Conservation (phyloP, 1,140 invertebrate genomes). For the Amphibalanus amphitrite region DNA sequence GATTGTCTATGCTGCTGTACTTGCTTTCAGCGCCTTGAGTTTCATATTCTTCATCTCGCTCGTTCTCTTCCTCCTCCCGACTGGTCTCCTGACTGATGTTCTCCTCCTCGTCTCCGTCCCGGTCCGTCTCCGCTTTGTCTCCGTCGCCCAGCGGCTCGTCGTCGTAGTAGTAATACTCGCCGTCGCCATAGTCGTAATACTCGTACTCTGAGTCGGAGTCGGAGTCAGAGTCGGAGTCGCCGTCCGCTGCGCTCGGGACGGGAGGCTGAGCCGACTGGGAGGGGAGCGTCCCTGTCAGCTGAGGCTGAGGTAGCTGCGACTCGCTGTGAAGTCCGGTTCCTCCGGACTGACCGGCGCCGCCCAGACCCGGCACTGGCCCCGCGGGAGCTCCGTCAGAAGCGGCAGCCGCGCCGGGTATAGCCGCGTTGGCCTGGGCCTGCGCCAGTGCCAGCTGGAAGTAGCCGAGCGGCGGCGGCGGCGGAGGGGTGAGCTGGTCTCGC, state of each 20-base stretch:
- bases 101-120: background rate
- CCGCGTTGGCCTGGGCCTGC: no score
- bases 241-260: no score
- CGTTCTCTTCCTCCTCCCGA: background rate
- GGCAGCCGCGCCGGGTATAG: no score
- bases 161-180: background rate
- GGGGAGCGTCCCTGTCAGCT: no score
- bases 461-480: background rate
- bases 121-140: no score
- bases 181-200: background rate
- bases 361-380: no score
- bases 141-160: background rate
- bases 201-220: background rate
- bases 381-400: no score
- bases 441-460: background rate
- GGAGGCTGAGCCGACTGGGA: background rate
- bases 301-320: background rate
- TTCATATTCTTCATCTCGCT: background rate
- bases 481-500: no score
- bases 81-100: background rate
- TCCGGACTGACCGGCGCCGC: no score
- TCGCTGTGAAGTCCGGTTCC: background rate
- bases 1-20: background rate
- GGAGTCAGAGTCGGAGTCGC: background rate
- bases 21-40: background rate